Evolutionary conservation across 2,888 invertebrate species (phyloP).

Genomic region (Lissocephala sabroskyi): DNA sequence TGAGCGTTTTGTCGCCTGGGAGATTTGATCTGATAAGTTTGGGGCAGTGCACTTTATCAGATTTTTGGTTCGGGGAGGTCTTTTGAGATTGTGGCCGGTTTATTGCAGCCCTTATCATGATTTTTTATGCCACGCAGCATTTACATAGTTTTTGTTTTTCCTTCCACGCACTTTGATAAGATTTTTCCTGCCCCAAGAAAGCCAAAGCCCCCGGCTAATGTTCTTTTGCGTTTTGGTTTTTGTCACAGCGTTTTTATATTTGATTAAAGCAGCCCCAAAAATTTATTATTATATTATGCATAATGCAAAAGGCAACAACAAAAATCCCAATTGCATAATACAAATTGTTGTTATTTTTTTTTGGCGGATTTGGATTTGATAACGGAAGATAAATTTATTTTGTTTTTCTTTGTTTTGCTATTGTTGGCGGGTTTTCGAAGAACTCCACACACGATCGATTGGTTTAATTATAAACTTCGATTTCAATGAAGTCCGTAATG

Average conservation of each 20-base stretch:
- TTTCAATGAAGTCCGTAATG: conserved; percentile 12
- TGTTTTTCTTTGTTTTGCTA: no score
- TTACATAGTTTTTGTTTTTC: conserved; percentile 17
- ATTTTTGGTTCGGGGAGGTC: conserved; percentile 10
- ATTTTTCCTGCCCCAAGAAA: background rate
- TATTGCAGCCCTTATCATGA: conserved; percentile 52
- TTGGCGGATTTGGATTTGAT: no score
- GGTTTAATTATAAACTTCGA: conserved; percentile 45
- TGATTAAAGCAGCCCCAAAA: no score
- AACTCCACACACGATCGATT: conserved; percentile 48
- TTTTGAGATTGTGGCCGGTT: conserved; percentile 22
- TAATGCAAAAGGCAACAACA: no score
- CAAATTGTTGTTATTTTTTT: no score
- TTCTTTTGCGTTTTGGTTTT: no score
- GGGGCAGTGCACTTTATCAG: conserved; percentile 33
- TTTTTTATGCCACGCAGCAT: conserved; percentile 15
- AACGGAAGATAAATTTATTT: no score
- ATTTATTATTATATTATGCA: no score
- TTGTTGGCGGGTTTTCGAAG: conserved; percentile 19
- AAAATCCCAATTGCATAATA: no score
- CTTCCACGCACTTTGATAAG: conserved; percentile 1
- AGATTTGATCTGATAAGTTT: background rate
- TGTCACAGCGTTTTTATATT: no score
- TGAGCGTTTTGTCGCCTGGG: background rate
- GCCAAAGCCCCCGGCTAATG: no score